Evolutionary conservation across 37 sponge, comb jelly and placozoan species (phyloP), one percentile per base, ranked within the genome.

Genomic region (Axinella damicornis): DNA sequence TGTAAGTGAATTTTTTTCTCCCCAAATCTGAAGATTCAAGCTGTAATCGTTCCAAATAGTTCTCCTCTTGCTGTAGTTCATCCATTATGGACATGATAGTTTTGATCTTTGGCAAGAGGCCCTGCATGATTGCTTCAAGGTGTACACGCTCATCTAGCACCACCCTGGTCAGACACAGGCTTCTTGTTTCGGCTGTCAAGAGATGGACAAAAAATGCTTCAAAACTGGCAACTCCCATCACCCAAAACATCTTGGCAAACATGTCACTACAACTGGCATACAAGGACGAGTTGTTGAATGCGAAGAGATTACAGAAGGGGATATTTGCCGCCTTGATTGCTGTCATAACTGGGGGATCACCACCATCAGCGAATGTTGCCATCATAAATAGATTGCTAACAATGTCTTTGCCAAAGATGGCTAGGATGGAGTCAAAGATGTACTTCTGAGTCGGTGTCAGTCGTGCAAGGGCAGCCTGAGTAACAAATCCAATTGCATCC

Each of bases 311-410:
- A n/a, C 30, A 15, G 62, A 64, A 77, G 1, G 85, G 81, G 16
- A 94, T 70, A 16, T 81, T 73, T 32, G 90, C 87, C 21, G 57
- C 87, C 56, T 74, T 80, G 24, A 90, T 58, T n/a, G 91, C 91
- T 52, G 39, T 82, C 25, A 94, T 35, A 0, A 90, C 81, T 35
- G 91, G 91, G 30, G 91, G 91, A 15, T 74, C 46, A 19, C 59
- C 41, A 0, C 88, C 84, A 90, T 94, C 94, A 36, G 85, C 88
- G 87, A 94, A 94, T 18, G 94, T 94, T 25, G 39, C 69, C 94
- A 94, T 94, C 33, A 94, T 73, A 28, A 94, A 90, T 15, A 93
- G 77, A 65, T 91, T 91, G 13, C 67, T 40, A 2, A 15, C 57
- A 0, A 91, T 52, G 67, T 91, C 87, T 30, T 81, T 86, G 19